Evolutionary conservation across 2,888 invertebrate genomes (phyloP).

Genomic region (Epirrhoe tristata): DNA sequence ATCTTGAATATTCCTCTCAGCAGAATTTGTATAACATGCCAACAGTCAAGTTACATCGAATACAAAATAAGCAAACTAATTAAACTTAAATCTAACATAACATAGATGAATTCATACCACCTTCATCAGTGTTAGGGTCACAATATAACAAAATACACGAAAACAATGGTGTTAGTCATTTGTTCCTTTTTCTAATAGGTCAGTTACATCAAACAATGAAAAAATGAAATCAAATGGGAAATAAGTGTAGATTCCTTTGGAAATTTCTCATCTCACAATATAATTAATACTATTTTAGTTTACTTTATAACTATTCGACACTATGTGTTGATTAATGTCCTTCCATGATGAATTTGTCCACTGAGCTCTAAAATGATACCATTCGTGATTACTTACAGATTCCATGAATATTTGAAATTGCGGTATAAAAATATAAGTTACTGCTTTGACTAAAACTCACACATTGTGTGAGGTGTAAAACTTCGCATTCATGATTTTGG

Average conservation of each 20-base stretch:
- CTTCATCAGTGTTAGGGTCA: conserved; percentile 15
- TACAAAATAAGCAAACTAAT: conserved; percentile 43
- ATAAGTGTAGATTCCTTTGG: conserved; percentile 25
- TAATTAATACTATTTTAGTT: conserved; percentile 25
- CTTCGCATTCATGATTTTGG: conserved; percentile 6
- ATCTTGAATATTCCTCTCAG: conserved; percentile 22
- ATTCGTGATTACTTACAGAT: conserved; percentile 30
- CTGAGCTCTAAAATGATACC: conserved; percentile 36
- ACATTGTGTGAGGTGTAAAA: conserved; percentile 2
- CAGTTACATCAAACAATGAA: conserved; percentile 27
- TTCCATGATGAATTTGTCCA: conserved; percentile 38
- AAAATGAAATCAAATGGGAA: conserved; percentile 19
- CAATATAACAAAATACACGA: conserved; percentile 27
- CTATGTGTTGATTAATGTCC: conserved; percentile 38
- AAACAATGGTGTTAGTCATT: conserved; percentile 28
- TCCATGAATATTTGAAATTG: conserved; percentile 16
- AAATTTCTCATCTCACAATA: conserved; percentile 21
- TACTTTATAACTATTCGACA: conserved; percentile 34
- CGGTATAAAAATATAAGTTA: conserved; percentile 7
- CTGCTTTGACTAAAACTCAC: neutral
- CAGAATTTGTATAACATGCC: conserved; percentile 42
- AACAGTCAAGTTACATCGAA: conserved; percentile 44
- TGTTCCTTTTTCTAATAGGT: conserved; percentile 28
- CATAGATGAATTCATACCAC: conserved; percentile 15
- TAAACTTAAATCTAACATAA: conserved; percentile 50